phyloP scores from a whole-genome alignment of 2,113 vertebrate species.

The Lepidothrix coronata region DNA sequence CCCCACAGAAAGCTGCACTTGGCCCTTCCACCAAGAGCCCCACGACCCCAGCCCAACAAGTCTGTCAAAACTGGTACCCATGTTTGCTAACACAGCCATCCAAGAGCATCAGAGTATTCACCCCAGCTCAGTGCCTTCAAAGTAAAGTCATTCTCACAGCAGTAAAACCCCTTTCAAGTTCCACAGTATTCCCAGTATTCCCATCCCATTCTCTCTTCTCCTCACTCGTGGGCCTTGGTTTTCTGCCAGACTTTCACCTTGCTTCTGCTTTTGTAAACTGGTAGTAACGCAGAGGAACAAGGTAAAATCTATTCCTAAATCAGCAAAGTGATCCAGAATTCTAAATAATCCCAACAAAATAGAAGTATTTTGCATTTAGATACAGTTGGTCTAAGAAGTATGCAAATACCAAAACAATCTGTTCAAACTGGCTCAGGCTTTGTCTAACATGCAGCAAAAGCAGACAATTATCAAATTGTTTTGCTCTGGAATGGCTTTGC shows the following conservation, averaged over 20 bases:
- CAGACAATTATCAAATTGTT: constrained; percentile 12
- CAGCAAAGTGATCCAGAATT: neutral
- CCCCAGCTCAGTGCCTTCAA: neutral
- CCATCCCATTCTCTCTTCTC: no score
- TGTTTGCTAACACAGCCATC: neutral
- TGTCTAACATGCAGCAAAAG: neutral
- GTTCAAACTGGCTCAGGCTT: neutral
- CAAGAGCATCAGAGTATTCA: neutral
- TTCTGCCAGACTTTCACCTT: neutral
- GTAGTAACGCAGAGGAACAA: fast-evolving
- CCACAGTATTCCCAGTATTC: neutral
- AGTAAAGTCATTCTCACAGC: neutral
- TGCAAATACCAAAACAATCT: neutral
- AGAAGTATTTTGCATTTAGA: neutral
- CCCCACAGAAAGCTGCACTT: neutral
- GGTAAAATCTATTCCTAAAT: neutral
- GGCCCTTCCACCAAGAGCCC: neutral
- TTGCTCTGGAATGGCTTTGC: constrained; percentile 8
- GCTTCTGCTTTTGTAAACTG: neutral
- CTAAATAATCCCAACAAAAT: neutral
- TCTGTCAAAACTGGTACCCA: neutral
- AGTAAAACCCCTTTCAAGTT: neutral
- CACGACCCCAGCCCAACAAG: fast-evolving
- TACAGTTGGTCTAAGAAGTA: neutral
- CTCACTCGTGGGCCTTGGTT: neutral